Evolutionary conservation across 2,888 invertebrate genomes (phyloP).

Genomic region (Leistus spinibarbis): DNA sequence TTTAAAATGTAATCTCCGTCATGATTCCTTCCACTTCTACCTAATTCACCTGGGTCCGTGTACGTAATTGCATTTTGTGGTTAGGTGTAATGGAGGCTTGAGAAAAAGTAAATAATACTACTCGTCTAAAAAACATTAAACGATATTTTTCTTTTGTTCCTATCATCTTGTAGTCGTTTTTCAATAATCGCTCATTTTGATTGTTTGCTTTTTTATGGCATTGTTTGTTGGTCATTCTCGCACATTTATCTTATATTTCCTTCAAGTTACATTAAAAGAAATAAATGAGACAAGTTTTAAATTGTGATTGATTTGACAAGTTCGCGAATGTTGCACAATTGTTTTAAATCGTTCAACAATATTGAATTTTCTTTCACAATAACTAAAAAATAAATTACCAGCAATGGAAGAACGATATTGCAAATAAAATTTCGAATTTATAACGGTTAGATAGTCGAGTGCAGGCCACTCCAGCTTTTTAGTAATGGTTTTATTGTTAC

Average conservation of each 20-base stretch:
- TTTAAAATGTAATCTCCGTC: neutral
- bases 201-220: constrained; percentile 17
- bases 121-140: constrained; percentile 5
- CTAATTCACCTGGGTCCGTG: neutral
- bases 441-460: no score
- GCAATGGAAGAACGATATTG: no score
- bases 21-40: neutral
- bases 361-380: no score
- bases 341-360: neutral
- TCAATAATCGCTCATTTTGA: constrained; percentile 33
- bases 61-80: neutral
- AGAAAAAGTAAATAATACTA: neutral
- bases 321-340: neutral
- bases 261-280: neutral
- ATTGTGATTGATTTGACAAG: neutral
- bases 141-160: constrained; percentile 28
- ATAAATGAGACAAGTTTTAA: neutral
- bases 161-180: constrained; percentile 29
- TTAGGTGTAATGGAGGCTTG: neutral
- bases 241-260: neutral
- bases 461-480: no score
- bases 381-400: no score
- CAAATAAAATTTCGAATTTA: no score
- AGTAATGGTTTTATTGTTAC: no score
- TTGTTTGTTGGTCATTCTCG: neutral